A percentile compares a stretch with the other conserved stretches of the same genome.
Evolutionary conservation across 2,113 vertebrate genomes (phyloP).

Genomic region (Ptychochromis oligacanthus): DNA sequence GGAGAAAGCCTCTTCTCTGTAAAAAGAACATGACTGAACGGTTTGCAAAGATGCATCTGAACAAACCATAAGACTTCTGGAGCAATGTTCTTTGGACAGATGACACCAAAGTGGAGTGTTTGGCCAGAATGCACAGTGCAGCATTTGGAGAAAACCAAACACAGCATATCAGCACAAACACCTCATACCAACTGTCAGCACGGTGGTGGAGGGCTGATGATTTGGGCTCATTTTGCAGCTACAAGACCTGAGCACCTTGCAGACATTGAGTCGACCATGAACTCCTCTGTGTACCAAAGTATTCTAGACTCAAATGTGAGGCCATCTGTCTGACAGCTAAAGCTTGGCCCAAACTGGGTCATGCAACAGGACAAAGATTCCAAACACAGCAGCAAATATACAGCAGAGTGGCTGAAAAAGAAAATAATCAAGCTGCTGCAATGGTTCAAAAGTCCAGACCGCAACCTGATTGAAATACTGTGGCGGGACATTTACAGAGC

Average conservation of each 20-base stretch:
- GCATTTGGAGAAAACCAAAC: neutral
- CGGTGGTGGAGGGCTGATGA: neutral
- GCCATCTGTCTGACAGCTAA: neutral
- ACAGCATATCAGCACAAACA: neutral
- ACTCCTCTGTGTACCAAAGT: neutral
- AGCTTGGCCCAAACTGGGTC: neutral
- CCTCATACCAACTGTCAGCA: neutral
- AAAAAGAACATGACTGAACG: neutral
- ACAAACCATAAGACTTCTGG: neutral
- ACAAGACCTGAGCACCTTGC: neutral
- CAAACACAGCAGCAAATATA: neutral
- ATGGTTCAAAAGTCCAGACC: neutral
- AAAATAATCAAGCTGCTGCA: neutral
- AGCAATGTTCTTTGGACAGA: neutral
- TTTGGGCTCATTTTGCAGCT: neutral
- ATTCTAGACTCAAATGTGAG: neutral
- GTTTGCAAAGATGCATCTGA: neutral
- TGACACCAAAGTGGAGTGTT: neutral
- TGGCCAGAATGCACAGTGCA: neutral
- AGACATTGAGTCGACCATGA: neutral
- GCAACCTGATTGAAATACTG: neutral
- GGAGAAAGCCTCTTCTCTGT: neutral
- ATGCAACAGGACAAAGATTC: neutral
- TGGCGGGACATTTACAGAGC: neutral
- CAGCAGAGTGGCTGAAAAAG: neutral